Conservation (phyloP, 2,113 vertebrate species). For the Camelus bactrianus region DNA sequence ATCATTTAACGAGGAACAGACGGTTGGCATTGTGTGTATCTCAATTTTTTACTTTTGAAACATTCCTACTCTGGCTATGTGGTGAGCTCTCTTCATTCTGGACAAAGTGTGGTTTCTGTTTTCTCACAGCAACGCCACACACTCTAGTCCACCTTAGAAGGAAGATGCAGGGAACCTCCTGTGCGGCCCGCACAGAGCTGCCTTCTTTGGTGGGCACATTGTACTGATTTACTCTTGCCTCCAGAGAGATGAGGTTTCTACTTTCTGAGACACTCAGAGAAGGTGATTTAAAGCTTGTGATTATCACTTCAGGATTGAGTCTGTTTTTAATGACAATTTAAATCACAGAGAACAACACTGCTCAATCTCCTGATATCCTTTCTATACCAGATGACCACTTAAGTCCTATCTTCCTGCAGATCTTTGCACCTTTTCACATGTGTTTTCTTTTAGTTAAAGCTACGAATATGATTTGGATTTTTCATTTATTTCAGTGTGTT, state of each 20-base stretch:
- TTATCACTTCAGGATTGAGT: slow-evolving; percentile 44
- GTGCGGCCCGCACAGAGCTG: too few relatives aligned
- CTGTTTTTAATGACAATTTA: slow-evolving; percentile 70
- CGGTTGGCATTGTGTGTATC: neutral
- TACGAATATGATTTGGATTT: slow-evolving; percentile 60
- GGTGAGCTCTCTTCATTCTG: neutral
- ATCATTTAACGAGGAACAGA: neutral
- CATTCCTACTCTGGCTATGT: neutral
- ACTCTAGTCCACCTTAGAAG: neutral
- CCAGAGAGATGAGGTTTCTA: neutral
- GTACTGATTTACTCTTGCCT: neutral
- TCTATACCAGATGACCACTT: neutral
- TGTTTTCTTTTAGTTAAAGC: slow-evolving; percentile 70
- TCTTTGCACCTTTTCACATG: slow-evolving; percentile 62
- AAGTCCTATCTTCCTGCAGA: slow-evolving; percentile 31
- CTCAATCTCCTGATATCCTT: neutral
- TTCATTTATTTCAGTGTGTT: slow-evolving; percentile 23
- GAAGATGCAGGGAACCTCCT: neutral
- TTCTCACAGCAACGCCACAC: neutral
- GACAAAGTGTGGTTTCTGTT: neutral
- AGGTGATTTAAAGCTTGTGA: slow-evolving; percentile 30
- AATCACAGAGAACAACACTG: neutral
- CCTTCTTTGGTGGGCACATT: neutral
- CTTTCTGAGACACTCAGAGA: neutral
- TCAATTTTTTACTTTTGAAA: neutral